Percentiles rank a stretch among this genome's conserved stretches.
These are phyloP conservation scores for Phenganax stokvisi DNA, from an alignment of 92 coral and sea anemone genomes.

Conservation along the genomic window DNA sequence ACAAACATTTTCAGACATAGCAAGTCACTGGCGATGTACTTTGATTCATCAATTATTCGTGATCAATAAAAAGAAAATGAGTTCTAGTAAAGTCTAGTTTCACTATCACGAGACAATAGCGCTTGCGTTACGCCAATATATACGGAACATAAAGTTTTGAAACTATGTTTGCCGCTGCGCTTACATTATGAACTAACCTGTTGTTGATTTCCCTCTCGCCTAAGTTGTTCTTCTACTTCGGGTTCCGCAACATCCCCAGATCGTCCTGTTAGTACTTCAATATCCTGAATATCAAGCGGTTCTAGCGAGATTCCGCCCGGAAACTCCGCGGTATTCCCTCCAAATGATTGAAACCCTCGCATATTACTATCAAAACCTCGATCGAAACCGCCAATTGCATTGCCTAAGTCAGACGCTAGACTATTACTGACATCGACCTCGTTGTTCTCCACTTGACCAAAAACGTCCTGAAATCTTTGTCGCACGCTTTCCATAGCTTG, in stretches of 20 bases:
- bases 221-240: slow-evolving; percentile 21
- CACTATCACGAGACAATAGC: too few species aligned
- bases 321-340: neutral
- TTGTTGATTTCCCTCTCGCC: slow-evolving; percentile 22
- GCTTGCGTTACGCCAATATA: too few species aligned
- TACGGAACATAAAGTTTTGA: too few species aligned
- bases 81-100: too few species aligned
- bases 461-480: slow-evolving; percentile 19
- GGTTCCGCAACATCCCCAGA: slow-evolving; percentile 23
- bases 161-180: too few species aligned
- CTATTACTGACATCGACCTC: slow-evolving; percentile 5
- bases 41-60: too few species aligned
- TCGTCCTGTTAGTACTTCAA: slow-evolving; percentile 21
- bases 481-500: slow-evolving; percentile 37
- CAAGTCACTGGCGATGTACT: too few species aligned
- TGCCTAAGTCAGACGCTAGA: slow-evolving; percentile 26
- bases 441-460: slow-evolving; percentile 16
- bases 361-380: neutral
- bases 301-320: slow-evolving; percentile 24
- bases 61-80: too few species aligned
- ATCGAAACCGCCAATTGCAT: slow-evolving; percentile 30
- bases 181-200: neutral
- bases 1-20: too few species aligned
- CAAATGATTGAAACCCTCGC: neutral
- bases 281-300: slow-evolving; percentile 26